These are phyloP conservation scores for Scaptomyza pallida DNA, from an alignment of 1,140 invertebrate genomes.

Conservation along the genomic window DNA sequence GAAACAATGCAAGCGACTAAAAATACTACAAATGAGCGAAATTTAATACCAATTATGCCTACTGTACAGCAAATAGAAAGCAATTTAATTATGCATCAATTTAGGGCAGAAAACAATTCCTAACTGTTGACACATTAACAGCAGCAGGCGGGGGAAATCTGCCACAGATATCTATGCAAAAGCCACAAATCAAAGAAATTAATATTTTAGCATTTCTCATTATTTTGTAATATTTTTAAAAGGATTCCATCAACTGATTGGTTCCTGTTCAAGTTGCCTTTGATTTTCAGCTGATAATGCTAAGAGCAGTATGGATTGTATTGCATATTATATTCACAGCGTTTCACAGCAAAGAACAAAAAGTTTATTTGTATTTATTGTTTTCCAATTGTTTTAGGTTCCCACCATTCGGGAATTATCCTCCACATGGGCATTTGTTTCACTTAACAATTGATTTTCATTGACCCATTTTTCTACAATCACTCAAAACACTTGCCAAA, in stretches of 20 bases:
- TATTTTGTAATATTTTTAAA: slow-evolving; percentile 72
- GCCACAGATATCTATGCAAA: not conserved
- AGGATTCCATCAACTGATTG: slow-evolving; percentile 77
- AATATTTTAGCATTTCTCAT: slow-evolving; percentile 33
- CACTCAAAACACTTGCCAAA: slow-evolving; percentile 11
- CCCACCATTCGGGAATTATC: not conserved
- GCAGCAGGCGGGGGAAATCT: not conserved
- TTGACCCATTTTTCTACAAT: slow-evolving; percentile 41
- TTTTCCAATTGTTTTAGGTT: slow-evolving; percentile 29
- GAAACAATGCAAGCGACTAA: not conserved
- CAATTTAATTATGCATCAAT: slow-evolving; percentile 22
- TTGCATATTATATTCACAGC: slow-evolving; percentile 34
- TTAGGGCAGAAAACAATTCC: not conserved
- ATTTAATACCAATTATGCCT: slow-evolving; percentile 5
- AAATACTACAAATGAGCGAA: slow-evolving; percentile 6
- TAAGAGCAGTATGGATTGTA: slow-evolving; percentile 9
- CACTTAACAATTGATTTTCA: slow-evolving; percentile 27
- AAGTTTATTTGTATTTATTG: slow-evolving; percentile 38
- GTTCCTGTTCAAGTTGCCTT: slow-evolving; percentile 34
- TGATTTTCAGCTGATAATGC: slow-evolving; percentile 32
- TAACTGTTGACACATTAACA: not conserved
- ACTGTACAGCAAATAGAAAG: slow-evolving; percentile 16
- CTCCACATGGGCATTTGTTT: slow-evolving; percentile 4
- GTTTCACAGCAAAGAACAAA: slow-evolving; percentile 14
- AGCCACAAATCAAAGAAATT: slow-evolving; percentile 21